Evolutionary conservation across 2,797 vertebrate genomes (phyloP).

Genomic region (Gadopsis bispinosus): DNA sequence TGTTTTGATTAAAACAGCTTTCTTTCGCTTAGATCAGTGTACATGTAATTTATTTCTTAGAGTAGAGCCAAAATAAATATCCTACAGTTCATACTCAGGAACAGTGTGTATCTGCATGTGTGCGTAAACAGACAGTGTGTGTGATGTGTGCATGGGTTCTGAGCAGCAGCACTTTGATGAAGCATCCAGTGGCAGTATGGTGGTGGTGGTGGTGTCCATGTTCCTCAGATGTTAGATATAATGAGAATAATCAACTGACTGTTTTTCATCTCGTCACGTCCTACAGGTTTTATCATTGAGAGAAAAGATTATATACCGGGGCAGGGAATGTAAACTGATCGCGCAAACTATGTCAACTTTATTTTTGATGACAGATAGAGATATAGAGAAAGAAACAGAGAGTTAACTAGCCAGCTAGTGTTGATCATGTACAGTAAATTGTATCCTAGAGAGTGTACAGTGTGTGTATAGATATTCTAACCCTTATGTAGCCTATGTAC

Average conservation of each 20-base stretch:
- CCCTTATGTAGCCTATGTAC: constrained; percentile 78
- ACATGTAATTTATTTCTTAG: constrained; percentile 53
- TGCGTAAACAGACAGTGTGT: constrained; percentile 73
- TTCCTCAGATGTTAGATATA: constrained; percentile 48
- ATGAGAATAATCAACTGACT: constrained; percentile 61
- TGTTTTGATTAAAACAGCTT: constrained; percentile 36
- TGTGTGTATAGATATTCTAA: constrained; percentile 77
- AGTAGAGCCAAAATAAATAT: constrained; percentile 72
- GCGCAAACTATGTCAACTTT: constrained; percentile 72
- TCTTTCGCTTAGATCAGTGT: constrained; percentile 33
- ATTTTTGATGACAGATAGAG: constrained; percentile 79
- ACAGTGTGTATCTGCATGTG: constrained; percentile 90
- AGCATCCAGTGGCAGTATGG: constrained; percentile 53
- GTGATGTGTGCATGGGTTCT: constrained; percentile 49
- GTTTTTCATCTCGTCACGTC: constrained; percentile 62
- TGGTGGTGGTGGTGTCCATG: constrained; percentile 39
- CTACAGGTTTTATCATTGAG: constrained; percentile 59
- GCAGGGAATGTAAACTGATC: constrained; percentile 76
- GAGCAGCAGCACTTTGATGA: constrained; percentile 83
- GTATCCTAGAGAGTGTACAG: constrained; percentile 74
- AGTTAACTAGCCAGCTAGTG: constrained; percentile 60
- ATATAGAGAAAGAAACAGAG: constrained; percentile 66
- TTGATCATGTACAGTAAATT: constrained; percentile 75
- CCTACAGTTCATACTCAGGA: constrained; percentile 85
- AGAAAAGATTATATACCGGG: constrained; percentile 48